phyloP scores from a whole-genome alignment of 1,140 invertebrate species.

The Orchesella cincta region DNA sequence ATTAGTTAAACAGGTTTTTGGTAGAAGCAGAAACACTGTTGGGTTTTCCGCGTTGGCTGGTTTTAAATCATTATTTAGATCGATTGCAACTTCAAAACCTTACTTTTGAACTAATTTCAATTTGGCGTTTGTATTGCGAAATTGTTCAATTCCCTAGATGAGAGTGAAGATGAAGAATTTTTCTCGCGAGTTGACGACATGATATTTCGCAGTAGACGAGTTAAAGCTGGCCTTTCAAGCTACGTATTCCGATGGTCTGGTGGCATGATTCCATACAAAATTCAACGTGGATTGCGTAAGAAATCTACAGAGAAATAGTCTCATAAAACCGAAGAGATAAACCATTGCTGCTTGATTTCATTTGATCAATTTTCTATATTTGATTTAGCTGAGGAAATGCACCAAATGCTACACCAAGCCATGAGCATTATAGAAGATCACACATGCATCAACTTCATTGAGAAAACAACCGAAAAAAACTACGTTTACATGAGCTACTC shows the following conservation, averaged over 20 bases:
- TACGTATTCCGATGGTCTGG: constrained; percentile 34
- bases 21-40: neutral
- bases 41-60: neutral
- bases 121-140: neutral
- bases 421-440: constrained; percentile 35
- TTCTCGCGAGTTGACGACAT: constrained; percentile 40
- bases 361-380: too few relatives aligned
- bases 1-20: neutral
- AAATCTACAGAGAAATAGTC: neutral
- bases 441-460: constrained; percentile 34
- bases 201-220: constrained; percentile 30
- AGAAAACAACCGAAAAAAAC: constrained; percentile 30
- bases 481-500: constrained; percentile 37
- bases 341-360: too few relatives aligned
- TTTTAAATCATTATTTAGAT: neutral
- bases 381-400: constrained; percentile 30
- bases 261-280: constrained; percentile 31
- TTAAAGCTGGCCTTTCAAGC: constrained; percentile 32
- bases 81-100: neutral
- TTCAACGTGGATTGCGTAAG: constrained; percentile 31
- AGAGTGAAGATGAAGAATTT: neutral
- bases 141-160: too few relatives aligned
- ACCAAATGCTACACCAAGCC: constrained; percentile 30
- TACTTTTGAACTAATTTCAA: neutral
- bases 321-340: neutral